Percentiles rank a stretch among this genome's conserved stretches.
Conservation (phyloP, 2,113 vertebrate species). For the Meriones unguiculatus region DNA sequence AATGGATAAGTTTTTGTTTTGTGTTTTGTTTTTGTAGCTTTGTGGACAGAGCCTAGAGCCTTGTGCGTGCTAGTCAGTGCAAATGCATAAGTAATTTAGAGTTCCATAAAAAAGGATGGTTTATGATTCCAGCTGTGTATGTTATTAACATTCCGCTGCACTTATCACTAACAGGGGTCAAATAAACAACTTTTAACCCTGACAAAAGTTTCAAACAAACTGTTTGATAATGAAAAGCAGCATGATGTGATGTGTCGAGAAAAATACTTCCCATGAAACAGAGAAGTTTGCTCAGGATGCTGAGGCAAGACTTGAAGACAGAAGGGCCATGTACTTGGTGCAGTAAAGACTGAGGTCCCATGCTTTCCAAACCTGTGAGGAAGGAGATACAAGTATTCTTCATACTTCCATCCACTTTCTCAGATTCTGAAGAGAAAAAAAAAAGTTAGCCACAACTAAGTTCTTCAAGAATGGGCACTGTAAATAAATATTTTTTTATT, state of each 20-base stretch:
- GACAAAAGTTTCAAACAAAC: constrained; percentile 54
- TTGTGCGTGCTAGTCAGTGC: background rate
- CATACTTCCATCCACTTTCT: background rate
- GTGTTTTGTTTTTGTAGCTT: background rate
- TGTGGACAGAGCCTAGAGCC: background rate
- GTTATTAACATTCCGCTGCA: constrained; percentile 58
- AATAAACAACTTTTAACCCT: constrained; percentile 60
- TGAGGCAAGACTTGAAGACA: background rate
- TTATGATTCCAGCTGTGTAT: constrained; percentile 6
- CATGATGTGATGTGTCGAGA: constrained; percentile 35
- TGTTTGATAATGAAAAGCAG: constrained; percentile 53
- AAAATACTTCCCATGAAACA: constrained; percentile 35
- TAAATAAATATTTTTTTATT: no score
- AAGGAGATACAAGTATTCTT: background rate
- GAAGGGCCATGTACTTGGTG: background rate
- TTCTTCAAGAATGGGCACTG: background rate
- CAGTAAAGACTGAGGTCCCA: background rate
- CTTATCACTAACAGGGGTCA: background rate
- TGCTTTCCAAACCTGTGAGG: background rate
- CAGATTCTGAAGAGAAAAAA: constrained; percentile 26
- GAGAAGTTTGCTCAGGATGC: background rate
- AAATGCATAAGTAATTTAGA: constrained; percentile 49
- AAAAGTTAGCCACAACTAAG: background rate
- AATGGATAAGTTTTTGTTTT: background rate
- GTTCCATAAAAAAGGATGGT: background rate